Percentiles rank a stretch among this genome's conserved stretches.
These are phyloP conservation scores for Germaria angustata DNA, from an alignment of 2,888 invertebrate genomes.

Conservation along the genomic window DNA sequence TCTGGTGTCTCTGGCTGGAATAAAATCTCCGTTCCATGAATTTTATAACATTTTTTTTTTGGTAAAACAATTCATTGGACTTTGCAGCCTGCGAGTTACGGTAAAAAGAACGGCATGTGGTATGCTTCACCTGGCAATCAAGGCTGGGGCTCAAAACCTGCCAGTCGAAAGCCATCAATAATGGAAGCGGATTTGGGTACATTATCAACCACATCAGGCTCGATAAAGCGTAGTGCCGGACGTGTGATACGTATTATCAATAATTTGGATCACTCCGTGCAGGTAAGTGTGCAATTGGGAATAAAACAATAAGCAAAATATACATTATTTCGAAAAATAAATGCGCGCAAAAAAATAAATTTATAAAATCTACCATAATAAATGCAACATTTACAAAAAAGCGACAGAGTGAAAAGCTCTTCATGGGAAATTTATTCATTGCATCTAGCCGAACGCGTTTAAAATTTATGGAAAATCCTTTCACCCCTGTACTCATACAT, in stretches of 20 bases:
- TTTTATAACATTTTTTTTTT: neutral
- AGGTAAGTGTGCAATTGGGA: conserved; percentile 82
- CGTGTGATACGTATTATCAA: conserved; percentile 95
- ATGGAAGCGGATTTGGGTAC: conserved; percentile 87
- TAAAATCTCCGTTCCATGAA: conserved; percentile 4
- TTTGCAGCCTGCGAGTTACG: conserved; percentile 90
- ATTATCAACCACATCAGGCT: conserved; percentile 83
- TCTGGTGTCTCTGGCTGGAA: neutral
- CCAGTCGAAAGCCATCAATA: conserved; percentile 90
- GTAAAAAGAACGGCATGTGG: conserved; percentile 94
- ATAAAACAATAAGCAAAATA: conserved; percentile 37
- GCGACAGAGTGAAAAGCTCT: conserved; percentile 48
- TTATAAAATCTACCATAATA: conserved; percentile 23
- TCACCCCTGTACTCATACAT: neutral
- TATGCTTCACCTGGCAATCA: conserved; percentile 84
- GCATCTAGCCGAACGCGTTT: conserved; percentile 45
- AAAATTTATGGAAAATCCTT: conserved; percentile 46
- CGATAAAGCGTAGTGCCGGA: conserved; percentile 89
- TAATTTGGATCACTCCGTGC: conserved; percentile 94
- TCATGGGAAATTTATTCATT: conserved; percentile 51
- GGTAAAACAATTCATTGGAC: conserved; percentile 15
- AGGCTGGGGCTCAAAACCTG: conserved; percentile 85
- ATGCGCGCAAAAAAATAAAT: neutral
- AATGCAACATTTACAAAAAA: conserved; percentile 46
- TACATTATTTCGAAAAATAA: neutral